Conservation (phyloP, 2,113 vertebrate genomes). For the Eulacestoma nigropectus region DNA sequence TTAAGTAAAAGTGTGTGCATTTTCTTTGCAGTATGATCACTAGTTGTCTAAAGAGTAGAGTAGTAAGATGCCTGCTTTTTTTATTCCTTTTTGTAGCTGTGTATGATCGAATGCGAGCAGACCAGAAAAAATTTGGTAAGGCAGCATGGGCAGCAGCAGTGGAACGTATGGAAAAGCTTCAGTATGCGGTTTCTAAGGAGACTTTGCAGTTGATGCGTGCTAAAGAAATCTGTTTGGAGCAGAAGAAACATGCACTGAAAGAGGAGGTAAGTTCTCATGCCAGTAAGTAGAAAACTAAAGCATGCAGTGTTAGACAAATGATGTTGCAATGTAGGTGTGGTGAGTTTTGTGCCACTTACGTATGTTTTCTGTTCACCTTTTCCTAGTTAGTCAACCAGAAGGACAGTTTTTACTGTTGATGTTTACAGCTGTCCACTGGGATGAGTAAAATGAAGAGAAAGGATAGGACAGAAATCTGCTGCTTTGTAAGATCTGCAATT, state of each 20-base stretch:
- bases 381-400: neutral
- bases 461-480: neutral
- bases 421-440: neutral
- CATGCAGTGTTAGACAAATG: neutral
- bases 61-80: neutral
- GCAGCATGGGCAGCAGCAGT: conserved; percentile 90
- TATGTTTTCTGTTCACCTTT: neutral
- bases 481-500: neutral
- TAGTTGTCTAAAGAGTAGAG: neutral
- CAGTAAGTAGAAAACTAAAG: neutral
- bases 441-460: neutral
- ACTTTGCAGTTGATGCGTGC: conserved; percentile 96
- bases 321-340: neutral
- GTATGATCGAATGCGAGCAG: conserved; percentile 90
- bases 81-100: conserved; percentile 75
- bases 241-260: conserved; percentile 89
- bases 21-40: neutral
- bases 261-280: conserved; percentile 82
- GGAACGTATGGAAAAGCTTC: conserved; percentile 93
- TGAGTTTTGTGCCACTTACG: fast-evolving
- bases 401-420: neutral
- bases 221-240: conserved; percentile 95
- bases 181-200: conserved; percentile 92
- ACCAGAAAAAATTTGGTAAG: conserved; percentile 95
- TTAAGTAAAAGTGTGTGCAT: neutral